A percentile compares a stretch with the other conserved stretches of the same genome.
These are phyloP conservation scores for Drosophila pachea DNA, from an alignment of 1,140 invertebrate genomes.

Conservation along the genomic window DNA sequence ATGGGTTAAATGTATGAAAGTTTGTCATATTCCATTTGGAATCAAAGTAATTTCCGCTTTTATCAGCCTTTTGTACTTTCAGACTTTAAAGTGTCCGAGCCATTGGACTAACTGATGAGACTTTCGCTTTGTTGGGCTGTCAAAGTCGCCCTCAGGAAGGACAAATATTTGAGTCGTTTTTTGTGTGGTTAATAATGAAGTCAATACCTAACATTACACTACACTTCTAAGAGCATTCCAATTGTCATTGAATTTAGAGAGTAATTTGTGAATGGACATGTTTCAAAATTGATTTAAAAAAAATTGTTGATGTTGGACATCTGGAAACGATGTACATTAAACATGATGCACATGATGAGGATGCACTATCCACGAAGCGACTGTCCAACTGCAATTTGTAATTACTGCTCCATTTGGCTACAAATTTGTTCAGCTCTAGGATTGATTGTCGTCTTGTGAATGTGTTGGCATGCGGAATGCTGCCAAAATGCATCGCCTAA, in stretches of 20 bases:
- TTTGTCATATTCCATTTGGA: conserved; percentile 13
- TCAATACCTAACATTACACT: too few species aligned
- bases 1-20: conserved; percentile 25
- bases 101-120: conserved; percentile 46
- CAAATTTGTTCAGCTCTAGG: conserved; percentile 46
- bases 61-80: background rate
- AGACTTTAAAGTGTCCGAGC: background rate
- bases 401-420: conserved; percentile 50
- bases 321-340: conserved; percentile 23
- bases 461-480: conserved; percentile 61
- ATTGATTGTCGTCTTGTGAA: conserved; percentile 27
- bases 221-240: too few species aligned
- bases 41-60: conserved; percentile 1
- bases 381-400: conserved; percentile 8
- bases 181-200: too few species aligned
- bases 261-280: too few species aligned
- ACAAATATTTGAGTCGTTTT: too few species aligned
- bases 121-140: conserved; percentile 7
- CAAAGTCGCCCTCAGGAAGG: too few species aligned
- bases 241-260: too few species aligned
- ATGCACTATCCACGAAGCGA: conserved; percentile 50
- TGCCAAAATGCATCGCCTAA: conserved; percentile 35
- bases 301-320: conserved; percentile 28
- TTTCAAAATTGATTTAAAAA: conserved; percentile 32
- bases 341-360: conserved; percentile 43